Percentiles rank a stretch among this genome's conserved stretches.
These are phyloP conservation scores for Dryococelus australis DNA, from an alignment of 2,888 invertebrate species.

Conservation along the genomic window DNA sequence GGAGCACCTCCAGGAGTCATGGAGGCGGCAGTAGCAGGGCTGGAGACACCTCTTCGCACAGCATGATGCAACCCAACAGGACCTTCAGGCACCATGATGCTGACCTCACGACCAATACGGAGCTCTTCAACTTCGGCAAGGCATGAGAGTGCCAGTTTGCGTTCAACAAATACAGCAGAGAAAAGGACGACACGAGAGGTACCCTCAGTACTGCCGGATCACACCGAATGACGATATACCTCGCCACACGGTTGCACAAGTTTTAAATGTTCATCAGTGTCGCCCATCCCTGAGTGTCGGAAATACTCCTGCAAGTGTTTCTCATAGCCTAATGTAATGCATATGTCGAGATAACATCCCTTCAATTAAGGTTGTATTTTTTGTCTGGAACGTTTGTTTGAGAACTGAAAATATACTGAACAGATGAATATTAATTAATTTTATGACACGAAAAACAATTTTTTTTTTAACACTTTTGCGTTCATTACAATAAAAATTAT, in stretches of 20 bases:
- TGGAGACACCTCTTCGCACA: slow-evolving; percentile 46
- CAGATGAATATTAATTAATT: too few relatives aligned
- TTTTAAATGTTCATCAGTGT: neutral
- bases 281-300: too few relatives aligned
- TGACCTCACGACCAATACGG: neutral
- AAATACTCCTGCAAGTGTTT: too few relatives aligned
- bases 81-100: slow-evolving; percentile 40
- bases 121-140: neutral
- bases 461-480: too few relatives aligned
- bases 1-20: slow-evolving; percentile 46
- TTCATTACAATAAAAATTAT: too few relatives aligned
- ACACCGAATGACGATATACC: neutral
- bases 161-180: neutral
- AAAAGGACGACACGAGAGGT: neutral
- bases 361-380: too few relatives aligned
- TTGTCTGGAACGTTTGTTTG: too few relatives aligned
- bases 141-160: neutral
- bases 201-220: neutral
- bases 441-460: too few relatives aligned
- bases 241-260: neutral
- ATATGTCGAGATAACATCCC: too few relatives aligned
- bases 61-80: slow-evolving; percentile 45
- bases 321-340: too few relatives aligned
- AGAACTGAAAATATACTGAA: too few relatives aligned
- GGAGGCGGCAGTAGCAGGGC: slow-evolving; percentile 56